phyloP scores from a whole-genome alignment of 2,888 invertebrate species.

The Macaria liturata region DNA sequence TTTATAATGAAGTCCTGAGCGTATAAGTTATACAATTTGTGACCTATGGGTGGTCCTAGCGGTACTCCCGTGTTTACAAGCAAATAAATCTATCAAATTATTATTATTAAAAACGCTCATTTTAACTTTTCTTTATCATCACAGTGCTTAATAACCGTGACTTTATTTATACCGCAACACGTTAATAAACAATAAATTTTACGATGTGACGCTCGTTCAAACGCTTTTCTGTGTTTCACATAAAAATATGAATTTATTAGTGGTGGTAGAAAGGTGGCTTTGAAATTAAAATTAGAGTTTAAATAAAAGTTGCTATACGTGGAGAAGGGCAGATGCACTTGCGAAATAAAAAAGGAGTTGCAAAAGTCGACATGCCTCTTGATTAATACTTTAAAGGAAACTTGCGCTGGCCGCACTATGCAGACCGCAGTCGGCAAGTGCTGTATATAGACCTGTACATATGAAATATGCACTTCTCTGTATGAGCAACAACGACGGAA shows the following conservation, averaged over 20 bases:
- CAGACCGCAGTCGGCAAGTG: conserved; percentile 40
- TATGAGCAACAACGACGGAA: conserved; percentile 17
- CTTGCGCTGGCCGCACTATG: conserved; percentile 58
- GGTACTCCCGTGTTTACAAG: conserved; percentile 14
- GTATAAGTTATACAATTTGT: conserved; percentile 33
- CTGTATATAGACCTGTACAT: conserved; percentile 24
- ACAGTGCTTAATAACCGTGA: conserved; percentile 14
- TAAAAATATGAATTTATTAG: conserved; percentile 10
- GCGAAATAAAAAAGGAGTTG: conserved; percentile 56
- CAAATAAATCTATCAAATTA: conserved; percentile 1
- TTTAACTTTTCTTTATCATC: not conserved
- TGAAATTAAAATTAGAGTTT: conserved; percentile 11
- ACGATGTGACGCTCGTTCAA: conserved; percentile 4
- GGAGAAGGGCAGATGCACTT: conserved; percentile 61
- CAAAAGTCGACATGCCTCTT: conserved; percentile 59
- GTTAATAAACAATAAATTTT: conserved; percentile 10
- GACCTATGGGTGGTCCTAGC: conserved; percentile 37
- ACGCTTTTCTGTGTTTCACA: conserved; percentile 9
- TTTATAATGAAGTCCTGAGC: conserved; percentile 32
- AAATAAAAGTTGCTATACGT: conserved; percentile 35
- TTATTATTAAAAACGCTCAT: not conserved
- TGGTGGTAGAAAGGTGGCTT: conserved; percentile 5
- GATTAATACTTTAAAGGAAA: conserved; percentile 76
- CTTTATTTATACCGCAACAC: conserved; percentile 4
- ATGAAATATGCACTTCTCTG: conserved; percentile 32